A percentile compares a stretch with the other conserved stretches of the same genome.
Conservation (phyloP, 1,140 invertebrate species). For the Protaetia brevitarsis region DNA sequence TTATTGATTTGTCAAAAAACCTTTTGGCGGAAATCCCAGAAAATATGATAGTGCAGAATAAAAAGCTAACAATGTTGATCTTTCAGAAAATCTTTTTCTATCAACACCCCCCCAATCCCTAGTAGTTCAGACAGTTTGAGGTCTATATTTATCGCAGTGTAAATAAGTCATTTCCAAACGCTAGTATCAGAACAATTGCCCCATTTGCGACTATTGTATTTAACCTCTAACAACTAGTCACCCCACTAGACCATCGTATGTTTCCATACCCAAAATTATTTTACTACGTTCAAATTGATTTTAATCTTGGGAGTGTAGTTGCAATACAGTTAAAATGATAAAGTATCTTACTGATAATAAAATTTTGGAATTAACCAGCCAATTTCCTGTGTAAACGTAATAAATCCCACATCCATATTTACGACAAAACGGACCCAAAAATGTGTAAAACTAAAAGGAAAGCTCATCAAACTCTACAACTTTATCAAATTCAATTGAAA, state of each 20-base stretch:
- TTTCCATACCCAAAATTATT: neutral
- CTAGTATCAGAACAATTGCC: slow-evolving; percentile 1
- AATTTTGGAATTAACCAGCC: neutral
- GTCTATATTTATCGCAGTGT: neutral
- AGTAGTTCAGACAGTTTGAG: slow-evolving; percentile 8
- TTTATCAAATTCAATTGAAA: neutral
- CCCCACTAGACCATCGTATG: neutral
- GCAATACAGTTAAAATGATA: slow-evolving; percentile 20
- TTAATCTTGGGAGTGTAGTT: slow-evolving; percentile 22
- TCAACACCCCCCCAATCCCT: neutral
- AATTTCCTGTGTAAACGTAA: slow-evolving; percentile 6
- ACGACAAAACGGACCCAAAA: slow-evolving; percentile 1
- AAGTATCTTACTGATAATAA: slow-evolving; percentile 1
- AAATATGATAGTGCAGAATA: neutral
- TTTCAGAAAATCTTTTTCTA: slow-evolving; percentile 13
- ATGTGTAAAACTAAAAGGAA: neutral
- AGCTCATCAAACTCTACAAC: neutral
- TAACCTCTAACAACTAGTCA: slow-evolving; percentile 19
- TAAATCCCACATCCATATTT: slow-evolving; percentile 4
- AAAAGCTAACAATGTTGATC: slow-evolving; percentile 3
- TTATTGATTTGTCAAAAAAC: slow-evolving; percentile 22
- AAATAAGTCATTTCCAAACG: neutral
- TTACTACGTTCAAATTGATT: slow-evolving; percentile 1
- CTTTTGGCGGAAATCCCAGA: slow-evolving; percentile 9
- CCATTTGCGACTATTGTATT: slow-evolving; percentile 7